Conservation (phyloP, 2,113 vertebrate genomes). For the Alectura lathami region DNA sequence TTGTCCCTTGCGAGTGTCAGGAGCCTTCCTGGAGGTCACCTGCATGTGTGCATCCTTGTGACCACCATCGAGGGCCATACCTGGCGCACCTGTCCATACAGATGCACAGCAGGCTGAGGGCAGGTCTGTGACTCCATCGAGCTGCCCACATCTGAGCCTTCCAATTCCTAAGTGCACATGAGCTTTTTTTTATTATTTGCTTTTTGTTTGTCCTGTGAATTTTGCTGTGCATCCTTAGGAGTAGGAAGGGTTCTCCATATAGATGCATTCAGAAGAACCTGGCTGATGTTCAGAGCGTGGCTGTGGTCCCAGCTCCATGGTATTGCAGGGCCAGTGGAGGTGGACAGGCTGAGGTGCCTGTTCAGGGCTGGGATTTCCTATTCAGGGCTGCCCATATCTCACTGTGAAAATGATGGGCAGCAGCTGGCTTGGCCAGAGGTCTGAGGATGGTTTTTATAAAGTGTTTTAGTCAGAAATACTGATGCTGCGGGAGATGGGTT, state of each 20-base stretch:
- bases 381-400: neutral
- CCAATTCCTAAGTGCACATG: neutral
- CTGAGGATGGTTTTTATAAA: neutral
- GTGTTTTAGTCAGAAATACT: neutral
- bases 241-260: neutral
- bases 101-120: neutral
- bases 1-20: neutral
- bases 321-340: neutral
- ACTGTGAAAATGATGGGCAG: neutral
- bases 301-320: neutral
- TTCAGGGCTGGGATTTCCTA: neutral
- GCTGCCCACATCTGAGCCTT: neutral
- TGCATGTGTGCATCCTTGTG: fast-evolving
- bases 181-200: fast-evolving
- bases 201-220: neutral
- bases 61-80: neutral
- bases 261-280: neutral
- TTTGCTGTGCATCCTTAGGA: neutral
- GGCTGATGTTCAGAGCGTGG: neutral
- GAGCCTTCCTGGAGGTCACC: neutral
- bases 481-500: neutral
- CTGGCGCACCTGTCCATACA: fast-evolving
- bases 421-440: neutral
- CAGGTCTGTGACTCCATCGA: neutral
- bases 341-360: neutral